phyloP scores from a whole-genome alignment of 1,140 invertebrate species.

The Helicoverpa armigera region DNA sequence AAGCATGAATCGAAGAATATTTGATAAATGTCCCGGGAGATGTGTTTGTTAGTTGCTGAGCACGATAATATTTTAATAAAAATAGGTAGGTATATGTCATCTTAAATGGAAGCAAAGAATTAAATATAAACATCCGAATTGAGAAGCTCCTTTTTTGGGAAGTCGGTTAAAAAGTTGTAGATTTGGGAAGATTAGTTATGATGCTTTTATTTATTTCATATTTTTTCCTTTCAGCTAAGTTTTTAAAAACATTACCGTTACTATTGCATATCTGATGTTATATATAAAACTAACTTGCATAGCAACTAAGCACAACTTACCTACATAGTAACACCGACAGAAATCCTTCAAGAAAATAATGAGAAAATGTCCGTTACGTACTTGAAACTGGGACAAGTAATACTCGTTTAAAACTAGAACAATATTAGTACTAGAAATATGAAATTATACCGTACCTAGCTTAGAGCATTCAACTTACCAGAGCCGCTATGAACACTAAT shows the following conservation, averaged over 20 bases:
- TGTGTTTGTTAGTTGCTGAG: not conserved
- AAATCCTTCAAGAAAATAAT: conserved; percentile 26
- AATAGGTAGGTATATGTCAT: too few relatives aligned
- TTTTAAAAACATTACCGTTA: too few relatives aligned
- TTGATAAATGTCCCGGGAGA: not conserved
- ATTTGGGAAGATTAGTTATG: too few relatives aligned
- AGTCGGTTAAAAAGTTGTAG: too few relatives aligned
- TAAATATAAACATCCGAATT: too few relatives aligned
- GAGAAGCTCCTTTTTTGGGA: not conserved
- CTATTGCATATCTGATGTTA: not conserved
- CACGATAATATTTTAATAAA: not conserved
- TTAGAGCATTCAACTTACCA: not conserved
- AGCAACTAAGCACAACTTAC: not conserved
- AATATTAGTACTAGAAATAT: conserved; percentile 37
- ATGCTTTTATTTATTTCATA: too few relatives aligned
- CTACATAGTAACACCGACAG: not conserved
- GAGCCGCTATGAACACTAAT: too few relatives aligned
- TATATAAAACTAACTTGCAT: not conserved
- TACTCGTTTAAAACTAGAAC: conserved; percentile 28
- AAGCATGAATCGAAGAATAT: not conserved
- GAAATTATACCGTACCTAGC: conserved; percentile 4
- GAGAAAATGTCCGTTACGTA: not conserved
- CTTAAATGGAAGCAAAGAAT: too few relatives aligned
- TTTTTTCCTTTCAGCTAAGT: too few relatives aligned
- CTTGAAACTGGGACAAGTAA: conserved; percentile 11